phyloP scores from a whole-genome alignment of 1,140 invertebrate species.

The Varroa destructor region DNA sequence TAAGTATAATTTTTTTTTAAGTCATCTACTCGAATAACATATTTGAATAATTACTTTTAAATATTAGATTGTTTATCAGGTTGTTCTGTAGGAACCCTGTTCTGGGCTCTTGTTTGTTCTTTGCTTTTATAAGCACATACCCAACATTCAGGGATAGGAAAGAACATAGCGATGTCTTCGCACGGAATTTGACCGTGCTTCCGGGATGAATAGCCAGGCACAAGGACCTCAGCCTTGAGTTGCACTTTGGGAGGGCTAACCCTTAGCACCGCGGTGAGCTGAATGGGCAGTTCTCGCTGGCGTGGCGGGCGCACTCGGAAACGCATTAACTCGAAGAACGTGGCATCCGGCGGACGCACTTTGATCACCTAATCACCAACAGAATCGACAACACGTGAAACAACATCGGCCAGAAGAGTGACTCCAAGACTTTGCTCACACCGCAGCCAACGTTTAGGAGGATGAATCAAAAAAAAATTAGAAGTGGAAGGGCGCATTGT shows the following conservation, averaged over 20 bases:
- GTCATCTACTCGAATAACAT: too few relatives aligned
- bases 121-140: slow-evolving; percentile 38
- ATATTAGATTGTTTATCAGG: too few relatives aligned
- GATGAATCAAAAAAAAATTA: slow-evolving; percentile 26
- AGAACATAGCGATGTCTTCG: slow-evolving; percentile 89
- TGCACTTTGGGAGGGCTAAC: slow-evolving; percentile 53
- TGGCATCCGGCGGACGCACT: slow-evolving; percentile 95
- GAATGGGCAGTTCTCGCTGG: slow-evolving; percentile 90
- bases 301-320: slow-evolving; percentile 89
- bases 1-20: too few relatives aligned
- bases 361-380: slow-evolving; percentile 42
- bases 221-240: slow-evolving; percentile 78
- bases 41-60: too few relatives aligned
- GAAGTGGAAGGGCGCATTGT: neutral
- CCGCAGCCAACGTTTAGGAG: neutral
- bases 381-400: neutral
- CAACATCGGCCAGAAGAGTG: neutral
- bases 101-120: too few relatives aligned
- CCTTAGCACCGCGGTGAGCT: slow-evolving; percentile 57
- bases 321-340: slow-evolving; percentile 89
- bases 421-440: too few relatives aligned
- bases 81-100: too few relatives aligned
- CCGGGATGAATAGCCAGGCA: slow-evolving; percentile 86
- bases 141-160: slow-evolving; percentile 97
- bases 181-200: slow-evolving; percentile 82